Conservation (phyloP, 2,797 vertebrate species). For the Melanotaenia boesemani region DNA sequence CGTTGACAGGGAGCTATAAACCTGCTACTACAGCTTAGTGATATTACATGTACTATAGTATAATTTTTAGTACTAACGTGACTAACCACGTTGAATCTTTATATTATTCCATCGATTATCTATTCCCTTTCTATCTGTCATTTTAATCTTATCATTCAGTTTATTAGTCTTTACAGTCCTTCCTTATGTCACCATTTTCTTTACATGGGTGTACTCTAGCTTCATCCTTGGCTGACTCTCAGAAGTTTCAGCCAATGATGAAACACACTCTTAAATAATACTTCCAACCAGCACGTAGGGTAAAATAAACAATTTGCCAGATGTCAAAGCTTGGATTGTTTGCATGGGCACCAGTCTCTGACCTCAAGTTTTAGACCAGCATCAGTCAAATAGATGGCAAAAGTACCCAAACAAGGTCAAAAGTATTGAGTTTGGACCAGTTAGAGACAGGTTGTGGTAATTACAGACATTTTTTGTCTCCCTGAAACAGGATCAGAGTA, state of each 20-base stretch:
- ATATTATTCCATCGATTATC: conserved; percentile 47
- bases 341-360: conserved; percentile 22
- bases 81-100: conserved; percentile 46
- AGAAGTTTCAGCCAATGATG: conserved; percentile 42
- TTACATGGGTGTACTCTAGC: conserved; percentile 24
- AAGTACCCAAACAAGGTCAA: conserved; percentile 49
- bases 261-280: conserved; percentile 43
- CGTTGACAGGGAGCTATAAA: conserved; percentile 76
- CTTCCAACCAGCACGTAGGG: conserved; percentile 34
- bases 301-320: conserved; percentile 46
- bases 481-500: conserved; percentile 11
- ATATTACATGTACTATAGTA: conserved; percentile 36
- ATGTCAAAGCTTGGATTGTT: conserved; percentile 64
- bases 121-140: conserved; percentile 35
- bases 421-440: conserved; percentile 36
- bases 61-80: conserved; percentile 56
- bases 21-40: conserved; percentile 41
- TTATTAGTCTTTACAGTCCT: conserved; percentile 12
- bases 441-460: conserved; percentile 37
- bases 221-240: conserved; percentile 38
- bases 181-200: conserved; percentile 27
- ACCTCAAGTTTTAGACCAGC: conserved; percentile 60
- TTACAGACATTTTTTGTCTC: conserved; percentile 32
- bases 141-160: conserved; percentile 4
- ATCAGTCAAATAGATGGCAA: conserved; percentile 46